Evolutionary conservation across 2,888 invertebrate species (phyloP), one percentile per base, ranked within the genome.

Genomic region (Scaptomyza reducta): DNA sequence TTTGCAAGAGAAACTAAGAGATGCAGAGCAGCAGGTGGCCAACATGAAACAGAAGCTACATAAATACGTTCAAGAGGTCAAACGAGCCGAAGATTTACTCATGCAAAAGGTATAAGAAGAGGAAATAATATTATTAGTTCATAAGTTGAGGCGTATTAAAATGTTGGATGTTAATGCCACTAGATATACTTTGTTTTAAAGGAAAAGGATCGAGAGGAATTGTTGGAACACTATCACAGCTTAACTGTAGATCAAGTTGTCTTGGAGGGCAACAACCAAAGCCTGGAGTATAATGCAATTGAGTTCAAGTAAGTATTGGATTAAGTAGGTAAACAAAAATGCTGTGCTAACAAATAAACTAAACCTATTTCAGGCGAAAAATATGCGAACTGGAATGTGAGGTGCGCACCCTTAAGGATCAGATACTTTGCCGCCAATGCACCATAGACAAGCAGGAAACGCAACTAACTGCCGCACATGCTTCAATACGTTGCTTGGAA

Each of bases 1-100:
- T 27, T 92, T 94, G 14, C 94, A 94, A 74, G 94, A 93, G 75
- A 95, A 96, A 89, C 92, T 96, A 77, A 95, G 95, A 55, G 93
- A 94, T 59, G 94, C 95, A 16, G 94, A 94, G 75, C 93, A 94
- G 86, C 96, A 96, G 92, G 95, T 96, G 22, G 95, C 94, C 59
- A 94, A 95, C 77, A 92, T 96, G 70, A 96, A 95, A 89, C 93
- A 94, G 69, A 96, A 96, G 88, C 91, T 96, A 66, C 96, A 96
- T 86, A 95, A 96, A 84, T 97, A 97, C 92, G 96, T 96, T 6
- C 94, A 94, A 79, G 96, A 96, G 93, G 95, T 97, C 14, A 94
- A 95, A 86, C 93, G 95, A 79, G 95, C 95, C 67, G 96, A 96
- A 90, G 96, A 96, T 82, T 91, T 96, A 62, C 92, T 96, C 31